A percentile compares a stretch with the other conserved stretches of the same genome.
phyloP scores from a whole-genome alignment of 1,140 invertebrate species.

The Drosophila nikananu region DNA sequence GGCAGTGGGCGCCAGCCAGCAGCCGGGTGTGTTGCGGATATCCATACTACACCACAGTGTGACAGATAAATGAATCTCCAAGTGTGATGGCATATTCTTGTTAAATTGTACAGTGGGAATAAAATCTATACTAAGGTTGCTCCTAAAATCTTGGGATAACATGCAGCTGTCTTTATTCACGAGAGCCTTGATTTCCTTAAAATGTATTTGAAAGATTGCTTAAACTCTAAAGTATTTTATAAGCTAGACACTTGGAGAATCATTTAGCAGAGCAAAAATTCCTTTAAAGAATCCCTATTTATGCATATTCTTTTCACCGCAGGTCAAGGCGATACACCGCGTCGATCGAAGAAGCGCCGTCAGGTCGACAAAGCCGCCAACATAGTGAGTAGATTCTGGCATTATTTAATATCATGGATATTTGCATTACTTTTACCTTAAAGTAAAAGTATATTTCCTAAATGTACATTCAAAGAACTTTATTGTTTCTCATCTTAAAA shows the following conservation, averaged over 20 bases:
- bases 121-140: conserved; percentile 4
- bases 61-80: conserved; percentile 21
- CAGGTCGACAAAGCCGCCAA: conserved; percentile 81
- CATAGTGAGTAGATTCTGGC: conserved; percentile 83
- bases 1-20: conserved; percentile 34
- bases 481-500: conserved; percentile 24
- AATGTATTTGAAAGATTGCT: background rate
- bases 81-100: conserved; percentile 5
- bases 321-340: conserved; percentile 79
- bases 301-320: background rate
- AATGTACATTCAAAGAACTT: conserved; percentile 29
- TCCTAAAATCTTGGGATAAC: background rate
- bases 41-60: conserved; percentile 49
- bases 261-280: background rate
- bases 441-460: conserved; percentile 3
- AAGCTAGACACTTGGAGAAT: conserved; percentile 9
- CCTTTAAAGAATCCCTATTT: background rate
- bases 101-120: conserved; percentile 46
- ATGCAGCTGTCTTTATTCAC: no score
- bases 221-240: background rate
- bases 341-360: conserved; percentile 83
- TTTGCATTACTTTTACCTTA: conserved; percentile 27
- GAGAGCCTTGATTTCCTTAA: background rate
- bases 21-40: conserved; percentile 66
- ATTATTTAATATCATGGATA: conserved; percentile 53